Evolutionary conservation across 1,140 invertebrate genomes (phyloP), one percentile per base, ranked within the genome.

Genomic region (Drosophila mojavensis): DNA sequence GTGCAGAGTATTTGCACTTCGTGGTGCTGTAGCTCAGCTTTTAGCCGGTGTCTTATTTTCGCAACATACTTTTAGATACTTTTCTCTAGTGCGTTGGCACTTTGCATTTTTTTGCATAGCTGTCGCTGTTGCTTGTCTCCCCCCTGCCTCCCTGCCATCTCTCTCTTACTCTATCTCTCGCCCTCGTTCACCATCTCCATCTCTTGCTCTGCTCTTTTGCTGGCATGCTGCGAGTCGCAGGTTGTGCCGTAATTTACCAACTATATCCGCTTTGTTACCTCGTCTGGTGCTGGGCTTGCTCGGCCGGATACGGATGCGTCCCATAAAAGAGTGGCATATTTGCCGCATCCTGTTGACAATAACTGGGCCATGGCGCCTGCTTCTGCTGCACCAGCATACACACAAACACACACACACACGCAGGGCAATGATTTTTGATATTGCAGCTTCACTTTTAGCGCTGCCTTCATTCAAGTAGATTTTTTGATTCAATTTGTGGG

Each of bases 291-390:
- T 13, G 47, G 36, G 43, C 47, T 39, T 36, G 59, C 54, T 64
- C 60, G 50, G 51, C 78, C 64, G 81, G 81, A 75, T 81, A 36
- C 81, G 81, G 81, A 85, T 78, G 71, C 67, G 63, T 81, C 75
- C 77, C 78, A 81, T 85, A 85, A 85, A 85, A 85, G 70, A 85
- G 70, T 85, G 81, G 70, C 81, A 85, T 85, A 85, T 85, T 85
- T 85, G 81, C 81, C 78, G 81, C 81, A 85, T 85, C 81, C 81
- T 85, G 81, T 85, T 84, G 78, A 81, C 81, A 85, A 84, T 77
- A 79, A 70, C 81, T 79, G 81, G 56, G 75, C 69, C 68, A 53
- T 59, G 54, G 55, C 59, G 48, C 30, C 50, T 26, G 26, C 15
- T 20, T 43, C 26, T 51, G 45, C 39, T 43, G 58, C 53, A 62